Evolutionary conservation across 2,113 vertebrate genomes (phyloP).

Genomic region (Eubucco bourcierii): DNA sequence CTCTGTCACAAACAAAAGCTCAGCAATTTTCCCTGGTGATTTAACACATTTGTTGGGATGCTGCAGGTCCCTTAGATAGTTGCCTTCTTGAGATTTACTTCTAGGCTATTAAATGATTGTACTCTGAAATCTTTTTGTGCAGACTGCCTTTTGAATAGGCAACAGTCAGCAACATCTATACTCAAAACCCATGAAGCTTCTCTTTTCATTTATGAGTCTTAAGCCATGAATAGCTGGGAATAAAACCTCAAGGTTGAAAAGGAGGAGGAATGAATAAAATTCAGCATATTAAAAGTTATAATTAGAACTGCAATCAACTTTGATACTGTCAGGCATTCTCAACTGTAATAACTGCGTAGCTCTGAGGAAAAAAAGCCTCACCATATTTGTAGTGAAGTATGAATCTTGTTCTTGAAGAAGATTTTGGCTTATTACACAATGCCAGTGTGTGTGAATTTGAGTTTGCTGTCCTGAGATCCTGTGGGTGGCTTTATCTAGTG

Average conservation of each 20-base stretch:
- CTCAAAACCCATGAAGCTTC: neutral
- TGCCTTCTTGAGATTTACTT: neutral
- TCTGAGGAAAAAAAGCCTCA: conserved; percentile 37
- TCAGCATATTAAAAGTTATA: conserved; percentile 52
- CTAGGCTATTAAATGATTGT: neutral
- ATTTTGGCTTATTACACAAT: neutral
- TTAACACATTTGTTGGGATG: neutral
- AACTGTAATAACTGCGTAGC: neutral
- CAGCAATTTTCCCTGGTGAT: neutral
- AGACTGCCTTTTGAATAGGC: neutral
- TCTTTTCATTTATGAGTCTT: neutral
- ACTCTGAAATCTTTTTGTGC: neutral
- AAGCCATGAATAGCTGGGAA: conserved; percentile 28
- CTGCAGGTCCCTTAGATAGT: neutral
- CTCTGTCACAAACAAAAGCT: neutral
- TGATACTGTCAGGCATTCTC: conserved; percentile 30
- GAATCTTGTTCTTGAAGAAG: neutral
- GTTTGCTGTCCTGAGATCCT: neutral
- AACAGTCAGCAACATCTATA: neutral
- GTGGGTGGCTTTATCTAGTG: conserved; percentile 13
- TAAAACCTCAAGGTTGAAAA: conserved; percentile 51
- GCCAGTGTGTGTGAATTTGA: neutral
- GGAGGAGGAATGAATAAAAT: conserved; percentile 66
- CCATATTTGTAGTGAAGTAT: conserved; percentile 17
- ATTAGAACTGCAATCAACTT: conserved; percentile 53